Evolutionary conservation across 2,888 invertebrate species (phyloP), one percentile per base, ranked within the genome.

Genomic region (Tubulanus polymorphus): DNA sequence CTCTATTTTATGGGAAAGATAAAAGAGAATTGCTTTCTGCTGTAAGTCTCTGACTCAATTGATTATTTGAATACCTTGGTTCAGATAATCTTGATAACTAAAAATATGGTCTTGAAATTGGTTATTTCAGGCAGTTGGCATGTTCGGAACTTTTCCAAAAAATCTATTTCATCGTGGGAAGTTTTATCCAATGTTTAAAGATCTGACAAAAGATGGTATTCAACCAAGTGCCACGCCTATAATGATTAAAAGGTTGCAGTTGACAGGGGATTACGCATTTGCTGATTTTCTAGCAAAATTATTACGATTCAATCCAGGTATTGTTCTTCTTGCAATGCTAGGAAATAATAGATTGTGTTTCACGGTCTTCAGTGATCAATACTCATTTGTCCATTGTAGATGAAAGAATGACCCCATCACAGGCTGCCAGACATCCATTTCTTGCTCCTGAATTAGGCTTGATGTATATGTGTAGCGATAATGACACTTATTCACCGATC

Each of bases 351-450:
- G n/a, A n/a, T n/a, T n/a, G n/a, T n/a, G n/a, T n/a, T n/a, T n/a
- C n/a, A n/a, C n/a, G n/a, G n/a, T n/a, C n/a, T n/a, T n/a, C n/a
- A n/a, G n/a, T 26, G 12, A 25, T 15, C 10, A 8, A 46, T 25
- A 18, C 12, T 27, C 20, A 26, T 51, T 57, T 27, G n/a, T 58
- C 29, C 41, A 26, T 58, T 66, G 27, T 60, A 73, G 74, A 59
- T 58, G 67, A 68, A 37, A 62, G 74, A 30, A 47, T 72, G 60
- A 70, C 70, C 15, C 69, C 67, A 10, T 46, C 57, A 8, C 53
- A 70, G 47, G 74, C 74, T 37, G 68, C 71, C 1, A 54, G 61
- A 35, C 74, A 74, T 61, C 68, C 70, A 37, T 74, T 74, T 60
- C 65, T 74, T 52, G 71, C 71, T 32, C 60, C 67, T n/a, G 65